Evolutionary conservation across 2,113 vertebrate genomes (phyloP), one percentile per base, ranked within the genome.

Genomic region (Machaerirhynchus nigripectus): DNA sequence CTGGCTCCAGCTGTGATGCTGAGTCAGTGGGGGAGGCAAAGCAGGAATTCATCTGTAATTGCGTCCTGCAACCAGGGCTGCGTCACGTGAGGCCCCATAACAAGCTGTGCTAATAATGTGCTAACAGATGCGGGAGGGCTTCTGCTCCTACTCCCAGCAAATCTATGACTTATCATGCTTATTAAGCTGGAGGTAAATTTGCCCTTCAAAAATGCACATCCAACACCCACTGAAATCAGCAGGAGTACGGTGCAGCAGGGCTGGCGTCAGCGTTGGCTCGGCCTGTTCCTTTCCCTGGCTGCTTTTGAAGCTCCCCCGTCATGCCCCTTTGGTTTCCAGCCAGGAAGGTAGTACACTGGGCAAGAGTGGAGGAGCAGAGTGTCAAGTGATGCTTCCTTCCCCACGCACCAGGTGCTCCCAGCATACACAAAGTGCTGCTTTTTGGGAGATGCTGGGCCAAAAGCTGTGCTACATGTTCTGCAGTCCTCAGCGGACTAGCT

Each of bases 81-180:
- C 86, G 11, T 95, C 96, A 97, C 80, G 89, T 96, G 95, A 75
- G 94, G 89, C 64, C 73, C 83, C 76, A 28, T 84, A 95, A 95
- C 94, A 97, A 96, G 96, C 96, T 95, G 96, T 82, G 94, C 89
- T 96, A 95, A 96, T 96, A 97, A 97, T 95, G 95, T 94, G 94
- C 68, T 87, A 95, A 95, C 96, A 96, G 96, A 96, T 94, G 95
- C 86, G 2, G 94, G 87, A 95, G 94, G 83, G 87, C 91, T 97
- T 84, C 95, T 81, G 87, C 92, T 96, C 76, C 94, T 61, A 76
- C 91, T 97, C 91, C 84, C 77, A 94, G 91, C 64, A 84, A 95
- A 92, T 95, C 89, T 95, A 93, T 89, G 96, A 95, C 94, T 97
- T 97, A 93, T 37, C 79, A 20, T 68, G 83, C 92, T 96, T 94